Base-by-base conservation (phyloP, 2,888 invertebrate genomes). In the Netelia inedita region DNA sequence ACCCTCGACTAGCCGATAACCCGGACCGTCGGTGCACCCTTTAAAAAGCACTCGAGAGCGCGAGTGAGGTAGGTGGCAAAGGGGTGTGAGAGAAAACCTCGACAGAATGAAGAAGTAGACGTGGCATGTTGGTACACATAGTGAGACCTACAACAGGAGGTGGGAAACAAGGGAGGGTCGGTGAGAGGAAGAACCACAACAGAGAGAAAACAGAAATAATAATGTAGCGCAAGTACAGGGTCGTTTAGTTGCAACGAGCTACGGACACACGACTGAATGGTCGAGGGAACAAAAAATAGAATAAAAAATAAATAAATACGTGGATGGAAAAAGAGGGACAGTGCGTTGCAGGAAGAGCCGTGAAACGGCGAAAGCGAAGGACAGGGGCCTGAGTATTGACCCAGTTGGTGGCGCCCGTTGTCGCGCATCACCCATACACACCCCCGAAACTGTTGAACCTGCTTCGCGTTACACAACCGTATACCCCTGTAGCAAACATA, bases 331-430 rank as follows among this genome's bases (percentile, higher is more conserved):
- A 21, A 61, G 68, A 23, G 28, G 23, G 35, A 41, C 11, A 19
- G 55, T 23, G 23, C 35, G 35, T 35, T 35, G 35, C 5, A 14
- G 14, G 50, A 23, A 46, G 46, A n/a, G 28, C 19, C 19, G 46
- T 50, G 55, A 19, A 28, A 61, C 35, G 23, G 66, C 23, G 53
- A 19, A 35, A 71, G 55, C 85, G 87, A 87, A 87, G 87, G 86
- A 87, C 88, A 89, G 89, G 87, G 87, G 89, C 85, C 87, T 87
- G 87, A 88, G 90, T 91, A 91, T 91, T 91, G 91, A 91, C 91
- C 91, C 89, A 91, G 91, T 90, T 88, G 88, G 88, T 88, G 88
- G 89, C 89, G 89, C 88, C 86, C 86, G 87, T 85, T 86, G 88
- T 89, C 88, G 88, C 86, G 71, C 75, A 79, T 73, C 74, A 72